These are phyloP conservation scores for Petrolisthes manimaculis DNA, from an alignment of 2,888 invertebrate genomes.

Conservation along the genomic window DNA sequence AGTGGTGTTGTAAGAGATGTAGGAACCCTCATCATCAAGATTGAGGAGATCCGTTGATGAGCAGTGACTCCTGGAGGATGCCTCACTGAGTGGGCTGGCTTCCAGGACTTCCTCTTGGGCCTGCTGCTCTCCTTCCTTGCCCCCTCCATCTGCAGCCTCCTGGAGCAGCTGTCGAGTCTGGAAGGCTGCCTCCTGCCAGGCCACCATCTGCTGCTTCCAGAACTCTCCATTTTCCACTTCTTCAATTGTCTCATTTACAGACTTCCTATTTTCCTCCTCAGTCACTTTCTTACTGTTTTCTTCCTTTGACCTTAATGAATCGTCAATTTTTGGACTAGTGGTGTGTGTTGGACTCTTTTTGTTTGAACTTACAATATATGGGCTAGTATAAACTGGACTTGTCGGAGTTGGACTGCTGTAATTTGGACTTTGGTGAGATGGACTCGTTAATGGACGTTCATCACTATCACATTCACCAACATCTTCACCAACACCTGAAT, in stretches of 20 bases:
- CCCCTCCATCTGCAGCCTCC: conserved; percentile 52
- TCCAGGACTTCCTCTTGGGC: conserved; percentile 39
- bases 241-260: conserved; percentile 15
- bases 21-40: conserved; percentile 53
- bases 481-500: too few relatives aligned
- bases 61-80: conserved; percentile 45
- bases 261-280: neutral
- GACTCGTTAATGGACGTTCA: neutral
- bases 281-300: too few relatives aligned
- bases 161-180: conserved; percentile 65
- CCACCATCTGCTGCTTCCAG: conserved; percentile 66
- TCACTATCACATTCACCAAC: too few relatives aligned
- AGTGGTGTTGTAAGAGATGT: conserved; percentile 63
- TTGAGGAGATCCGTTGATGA: conserved; percentile 54
- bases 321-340: too few relatives aligned
- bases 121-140: neutral
- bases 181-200: conserved; percentile 66
- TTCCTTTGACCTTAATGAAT: too few relatives aligned
- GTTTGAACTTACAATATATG: neutral
- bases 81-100: conserved; percentile 34
- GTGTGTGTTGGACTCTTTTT: too few relatives aligned
- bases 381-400: neutral
- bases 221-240: conserved; percentile 68
- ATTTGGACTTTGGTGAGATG: neutral
- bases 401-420: neutral